Base-by-base conservation (phyloP, 2,113 vertebrate genomes). In the Neodontobutis hainanensis region DNA sequence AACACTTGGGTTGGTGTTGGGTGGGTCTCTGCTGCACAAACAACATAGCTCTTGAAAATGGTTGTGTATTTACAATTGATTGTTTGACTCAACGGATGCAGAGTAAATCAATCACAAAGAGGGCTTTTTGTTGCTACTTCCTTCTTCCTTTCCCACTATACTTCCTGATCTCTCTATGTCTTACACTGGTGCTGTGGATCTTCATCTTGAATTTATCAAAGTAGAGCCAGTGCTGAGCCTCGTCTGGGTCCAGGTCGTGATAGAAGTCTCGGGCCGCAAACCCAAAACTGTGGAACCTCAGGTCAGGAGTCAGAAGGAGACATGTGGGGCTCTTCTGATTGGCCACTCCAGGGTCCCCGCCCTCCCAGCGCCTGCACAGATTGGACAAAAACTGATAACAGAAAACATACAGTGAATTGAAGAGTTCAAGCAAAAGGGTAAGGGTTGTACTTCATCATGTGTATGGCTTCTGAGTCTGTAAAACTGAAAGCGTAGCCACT, bases 131-230 rank as follows among this genome's bases (percentile, higher is more conserved):
- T 38, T 36, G 7, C 19, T n/a, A 15, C 34, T 55, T 55, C 52
- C 52, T 52, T 11, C 11, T 52, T 52, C 19, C 50, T 5, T 5
- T 55, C 35, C 52, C 34, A n/a, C 32, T 55, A n/a, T 14, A 36
- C 8, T n/a, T 38, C 14, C 10, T 27, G 19, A 27, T 27, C 19
- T 27, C 19, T 27, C 19, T 9, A 14, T 4, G 6, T 19, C 78
- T 88, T 87, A 99, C 97, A 0, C 93, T 95, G 58, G 94, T 92
- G 70, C 96, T 98, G 90, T 99, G 97, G 56, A 99, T 97, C 88
- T 95, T 98, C 97, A 99, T 99, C 87, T 99, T 99, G 52, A 99
- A 99, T 85, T 99, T 99, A 81, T 99, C 96, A 0, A 99, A 98
- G 90, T 98, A 99, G 42, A 98, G 91, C 97, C 97, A 99, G 61